A percentile compares a stretch with the other conserved stretches of the same genome.
Evolutionary conservation across 2,888 invertebrate species (phyloP).

Genomic region (Drosophila algonquin): DNA sequence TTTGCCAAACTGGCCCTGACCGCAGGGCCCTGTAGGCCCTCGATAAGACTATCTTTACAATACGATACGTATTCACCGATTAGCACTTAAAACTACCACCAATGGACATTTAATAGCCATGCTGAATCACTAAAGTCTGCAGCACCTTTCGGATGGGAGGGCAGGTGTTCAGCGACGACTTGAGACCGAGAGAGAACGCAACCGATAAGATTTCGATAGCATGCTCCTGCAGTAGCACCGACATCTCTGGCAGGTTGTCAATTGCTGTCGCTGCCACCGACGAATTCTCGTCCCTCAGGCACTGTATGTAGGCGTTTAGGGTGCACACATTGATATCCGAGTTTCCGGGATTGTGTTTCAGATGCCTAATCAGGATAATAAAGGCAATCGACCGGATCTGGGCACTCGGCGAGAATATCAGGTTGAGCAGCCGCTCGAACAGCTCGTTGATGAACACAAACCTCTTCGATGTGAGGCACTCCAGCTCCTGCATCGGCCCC

Average conservation of each 20-base stretch:
- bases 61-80: conserved; percentile 1
- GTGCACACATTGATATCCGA: conserved; percentile 86
- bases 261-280: conserved; percentile 91
- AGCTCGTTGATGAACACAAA: conserved; percentile 88
- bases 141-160: conserved; percentile 91
- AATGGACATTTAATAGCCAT: conserved; percentile 87
- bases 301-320: conserved; percentile 91
- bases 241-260: conserved; percentile 92
- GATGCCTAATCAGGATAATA: conserved; percentile 88
- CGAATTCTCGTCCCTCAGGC: conserved; percentile 91
- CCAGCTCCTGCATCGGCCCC: conserved; percentile 89
- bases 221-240: conserved; percentile 93
- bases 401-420: conserved; percentile 87
- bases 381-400: conserved; percentile 89
- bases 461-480: conserved; percentile 88
- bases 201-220: conserved; percentile 90
- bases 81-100: not conserved
- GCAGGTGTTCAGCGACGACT: conserved; percentile 90
- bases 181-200: conserved; percentile 92
- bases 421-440: conserved; percentile 87
- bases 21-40: not conserved
- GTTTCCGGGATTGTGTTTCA: conserved; percentile 88
- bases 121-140: conserved; percentile 91
- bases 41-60: conserved; percentile 5
- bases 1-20: not conserved